phyloP scores from a whole-genome alignment of 2,888 invertebrate species.

The Agriotes lineatus region DNA sequence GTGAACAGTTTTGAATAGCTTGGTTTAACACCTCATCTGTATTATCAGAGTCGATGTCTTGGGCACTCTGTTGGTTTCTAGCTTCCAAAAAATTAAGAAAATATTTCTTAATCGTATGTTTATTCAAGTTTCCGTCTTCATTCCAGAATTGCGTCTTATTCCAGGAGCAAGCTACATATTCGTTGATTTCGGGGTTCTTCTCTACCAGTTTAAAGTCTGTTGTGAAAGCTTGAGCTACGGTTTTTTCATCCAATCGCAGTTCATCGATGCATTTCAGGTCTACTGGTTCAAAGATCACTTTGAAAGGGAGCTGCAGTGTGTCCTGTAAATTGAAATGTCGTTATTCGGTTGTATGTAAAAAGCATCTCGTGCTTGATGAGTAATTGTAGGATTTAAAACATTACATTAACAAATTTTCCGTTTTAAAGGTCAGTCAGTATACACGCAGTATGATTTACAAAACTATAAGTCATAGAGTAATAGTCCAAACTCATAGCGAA shows the following conservation, averaged over 20 bases:
- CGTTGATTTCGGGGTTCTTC: background rate
- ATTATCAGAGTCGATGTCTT: background rate
- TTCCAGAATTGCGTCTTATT: background rate
- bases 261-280: background rate
- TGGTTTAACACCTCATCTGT: background rate
- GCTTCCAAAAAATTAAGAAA: background rate
- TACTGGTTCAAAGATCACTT: too few species aligned
- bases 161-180: slow-evolving; percentile 1
- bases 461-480: too few species aligned
- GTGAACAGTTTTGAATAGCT: background rate
- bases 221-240: background rate
- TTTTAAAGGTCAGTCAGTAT: too few species aligned
- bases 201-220: slow-evolving; percentile 15
- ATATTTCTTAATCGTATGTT: background rate
- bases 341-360: too few species aligned
- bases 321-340: background rate
- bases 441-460: too few species aligned
- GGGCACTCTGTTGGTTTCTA: too few species aligned
- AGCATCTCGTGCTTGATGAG: too few species aligned
- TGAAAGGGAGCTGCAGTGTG: background rate
- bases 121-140: background rate
- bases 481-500: too few species aligned
- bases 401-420: too few species aligned
- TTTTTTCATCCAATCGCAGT: background rate
- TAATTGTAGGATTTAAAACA: too few species aligned